Conservation (phyloP, 2,797 vertebrate species). For the Argya squamiceps region DNA sequence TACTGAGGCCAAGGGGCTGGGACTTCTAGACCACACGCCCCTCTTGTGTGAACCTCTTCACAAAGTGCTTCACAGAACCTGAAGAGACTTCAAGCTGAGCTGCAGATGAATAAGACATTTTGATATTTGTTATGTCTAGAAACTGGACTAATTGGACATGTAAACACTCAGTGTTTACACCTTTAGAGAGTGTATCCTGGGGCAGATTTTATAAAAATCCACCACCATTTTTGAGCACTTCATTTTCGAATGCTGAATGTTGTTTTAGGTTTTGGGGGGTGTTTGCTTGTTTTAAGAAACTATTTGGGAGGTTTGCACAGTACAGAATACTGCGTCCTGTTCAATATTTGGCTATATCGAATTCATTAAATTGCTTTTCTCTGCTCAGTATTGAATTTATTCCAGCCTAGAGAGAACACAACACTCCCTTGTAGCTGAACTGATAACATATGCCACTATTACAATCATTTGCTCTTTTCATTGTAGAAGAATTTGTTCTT, state of each 20-base stretch:
- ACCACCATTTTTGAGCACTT: background rate
- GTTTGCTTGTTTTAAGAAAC: background rate
- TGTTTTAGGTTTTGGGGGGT: background rate
- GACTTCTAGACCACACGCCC: rapidly evolving
- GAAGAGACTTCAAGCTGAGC: background rate
- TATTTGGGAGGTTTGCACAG: background rate
- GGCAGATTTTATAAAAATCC: background rate
- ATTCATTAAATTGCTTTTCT: background rate
- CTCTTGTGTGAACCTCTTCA: background rate
- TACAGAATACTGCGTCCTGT: background rate
- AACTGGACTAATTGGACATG: background rate
- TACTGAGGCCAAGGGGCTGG: background rate
- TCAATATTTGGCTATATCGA: background rate
- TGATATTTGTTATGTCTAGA: background rate
- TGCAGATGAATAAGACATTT: background rate
- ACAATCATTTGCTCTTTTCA: background rate
- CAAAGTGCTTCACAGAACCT: background rate
- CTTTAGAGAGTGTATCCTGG: background rate
- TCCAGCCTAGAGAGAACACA: background rate
- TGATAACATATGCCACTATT: background rate
- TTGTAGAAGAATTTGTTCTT: background rate
- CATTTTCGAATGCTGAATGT: background rate
- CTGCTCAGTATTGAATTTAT: background rate
- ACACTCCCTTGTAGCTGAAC: background rate
- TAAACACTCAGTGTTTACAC: background rate